A percentile compares a stretch with the other conserved stretches of the same genome.
These are phyloP conservation scores for Lomographa bimaculata DNA, from an alignment of 2,888 invertebrate genomes.

Conservation along the genomic window DNA sequence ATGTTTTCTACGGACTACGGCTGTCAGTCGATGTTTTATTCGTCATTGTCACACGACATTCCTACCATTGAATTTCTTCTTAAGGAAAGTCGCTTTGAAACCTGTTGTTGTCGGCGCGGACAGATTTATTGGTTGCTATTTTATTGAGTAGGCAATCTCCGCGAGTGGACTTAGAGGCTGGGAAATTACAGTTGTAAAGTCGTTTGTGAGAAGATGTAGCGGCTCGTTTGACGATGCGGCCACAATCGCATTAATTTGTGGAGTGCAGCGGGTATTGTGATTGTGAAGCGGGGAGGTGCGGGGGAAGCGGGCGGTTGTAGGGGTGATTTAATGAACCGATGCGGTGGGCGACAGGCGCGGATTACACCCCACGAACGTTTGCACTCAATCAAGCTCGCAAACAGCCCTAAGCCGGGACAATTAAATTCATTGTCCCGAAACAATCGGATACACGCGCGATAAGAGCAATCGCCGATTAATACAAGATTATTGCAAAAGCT, in stretches of 20 bases:
- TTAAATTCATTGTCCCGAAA: conserved; percentile 77
- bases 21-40: conserved; percentile 20
- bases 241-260: conserved; percentile 79
- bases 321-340: conserved; percentile 80
- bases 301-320: conserved; percentile 36
- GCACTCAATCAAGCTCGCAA: conserved; percentile 82
- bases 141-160: conserved; percentile 27
- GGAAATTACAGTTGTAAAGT: conserved; percentile 27
- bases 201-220: conserved; percentile 43
- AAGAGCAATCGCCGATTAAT: conserved; percentile 68
- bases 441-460: conserved; percentile 72
- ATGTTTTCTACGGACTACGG: conserved; percentile 18
- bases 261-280: conserved; percentile 68
- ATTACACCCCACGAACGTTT: conserved; percentile 78
- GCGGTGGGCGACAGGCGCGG: conserved; percentile 77
- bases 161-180: conserved; percentile 19
- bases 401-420: conserved; percentile 77
- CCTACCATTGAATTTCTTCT: conserved; percentile 25
- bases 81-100: conserved; percentile 31
- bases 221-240: conserved; percentile 57
- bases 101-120: conserved; percentile 31
- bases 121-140: conserved; percentile 31
- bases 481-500: conserved; percentile 44
- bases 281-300: conserved; percentile 36
- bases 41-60: conserved; percentile 26